Percentiles rank a stretch among this genome's conserved stretches.
These are phyloP conservation scores for Brachypterus glaber DNA, from an alignment of 2,888 invertebrate species.

Conservation along the genomic window DNA sequence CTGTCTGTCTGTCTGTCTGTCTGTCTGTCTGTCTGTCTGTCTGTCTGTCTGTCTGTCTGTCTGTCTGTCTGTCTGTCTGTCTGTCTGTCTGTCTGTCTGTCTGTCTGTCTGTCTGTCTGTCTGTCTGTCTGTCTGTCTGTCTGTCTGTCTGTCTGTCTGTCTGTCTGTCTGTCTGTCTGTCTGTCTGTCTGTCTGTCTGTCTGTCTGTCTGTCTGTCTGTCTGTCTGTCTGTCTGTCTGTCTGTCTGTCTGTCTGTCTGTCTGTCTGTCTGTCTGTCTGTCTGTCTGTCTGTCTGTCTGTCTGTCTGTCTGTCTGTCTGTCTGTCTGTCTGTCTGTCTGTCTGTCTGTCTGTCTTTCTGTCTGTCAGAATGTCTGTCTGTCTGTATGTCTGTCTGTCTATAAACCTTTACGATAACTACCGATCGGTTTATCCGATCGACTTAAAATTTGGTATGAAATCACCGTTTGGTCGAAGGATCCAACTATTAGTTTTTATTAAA, in stretches of 20 bases:
- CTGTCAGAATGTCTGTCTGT: no score
- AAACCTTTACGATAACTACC: no score
- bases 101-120: slow-evolving; percentile 1
- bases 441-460: no score
- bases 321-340: slow-evolving; percentile 1
- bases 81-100: slow-evolving; percentile 1
- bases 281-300: slow-evolving; percentile 1
- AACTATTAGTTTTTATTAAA: no score
- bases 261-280: slow-evolving; percentile 1
- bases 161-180: slow-evolving; percentile 1
- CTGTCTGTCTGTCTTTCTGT: no score
- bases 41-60: slow-evolving; percentile 1
- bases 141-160: slow-evolving; percentile 1
- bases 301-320: slow-evolving; percentile 1
- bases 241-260: slow-evolving; percentile 1
- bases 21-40: slow-evolving; percentile 1
- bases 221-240: slow-evolving; percentile 1
- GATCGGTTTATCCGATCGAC: no score
- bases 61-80: slow-evolving; percentile 1
- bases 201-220: slow-evolving; percentile 1
- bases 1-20: slow-evolving; percentile 1
- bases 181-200: slow-evolving; percentile 1
- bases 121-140: slow-evolving; percentile 1
- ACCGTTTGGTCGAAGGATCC: no score
- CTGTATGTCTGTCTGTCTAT: no score